Percentiles rank a stretch among this genome's conserved stretches.
Evolutionary conservation across 2,888 invertebrate genomes (phyloP).

Genomic region (Achlya flavicornis): DNA sequence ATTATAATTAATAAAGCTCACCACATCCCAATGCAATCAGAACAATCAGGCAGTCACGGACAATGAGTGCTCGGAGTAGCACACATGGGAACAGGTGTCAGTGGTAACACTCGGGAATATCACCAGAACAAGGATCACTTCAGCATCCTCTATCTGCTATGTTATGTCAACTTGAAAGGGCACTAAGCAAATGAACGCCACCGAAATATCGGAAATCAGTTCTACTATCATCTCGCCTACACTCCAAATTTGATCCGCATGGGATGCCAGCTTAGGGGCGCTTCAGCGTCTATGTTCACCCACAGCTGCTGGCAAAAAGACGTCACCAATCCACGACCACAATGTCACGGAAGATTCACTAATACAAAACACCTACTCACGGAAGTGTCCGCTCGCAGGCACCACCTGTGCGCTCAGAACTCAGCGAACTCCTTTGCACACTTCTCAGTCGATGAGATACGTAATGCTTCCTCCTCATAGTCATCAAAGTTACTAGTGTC

Average conservation of each 20-base stretch:
- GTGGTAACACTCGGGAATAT: constrained; percentile 54
- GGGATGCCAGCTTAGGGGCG: constrained; percentile 59
- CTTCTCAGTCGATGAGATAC: constrained; percentile 99
- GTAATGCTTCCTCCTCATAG: constrained; percentile 99
- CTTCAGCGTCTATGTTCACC: constrained; percentile 72
- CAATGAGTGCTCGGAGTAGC: constrained; percentile 33
- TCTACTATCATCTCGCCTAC: constrained; percentile 68
- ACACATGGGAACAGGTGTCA: constrained; percentile 14
- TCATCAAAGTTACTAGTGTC: constrained; percentile 99
- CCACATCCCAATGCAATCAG: constrained; percentile 59
- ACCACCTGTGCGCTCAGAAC: constrained; percentile 87
- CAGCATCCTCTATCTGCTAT: constrained; percentile 47
- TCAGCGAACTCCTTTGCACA: constrained; percentile 99
- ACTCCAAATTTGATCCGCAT: constrained; percentile 61
- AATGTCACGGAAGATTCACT: constrained; percentile 75
- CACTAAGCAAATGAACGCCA: constrained; percentile 82
- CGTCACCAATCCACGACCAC: constrained; percentile 63
- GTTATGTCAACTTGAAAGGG: constrained; percentile 68
- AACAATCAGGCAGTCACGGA: constrained; percentile 30
- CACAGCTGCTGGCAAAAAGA: constrained; percentile 59
- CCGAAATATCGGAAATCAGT: constrained; percentile 77
- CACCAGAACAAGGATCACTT: constrained; percentile 65
- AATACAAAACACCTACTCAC: constrained; percentile 75
- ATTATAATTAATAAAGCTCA: constrained; percentile 58
- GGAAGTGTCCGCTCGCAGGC: constrained; percentile 68